Base-by-base conservation (phyloP, 2,797 vertebrate genomes). In the Momotus momota region DNA sequence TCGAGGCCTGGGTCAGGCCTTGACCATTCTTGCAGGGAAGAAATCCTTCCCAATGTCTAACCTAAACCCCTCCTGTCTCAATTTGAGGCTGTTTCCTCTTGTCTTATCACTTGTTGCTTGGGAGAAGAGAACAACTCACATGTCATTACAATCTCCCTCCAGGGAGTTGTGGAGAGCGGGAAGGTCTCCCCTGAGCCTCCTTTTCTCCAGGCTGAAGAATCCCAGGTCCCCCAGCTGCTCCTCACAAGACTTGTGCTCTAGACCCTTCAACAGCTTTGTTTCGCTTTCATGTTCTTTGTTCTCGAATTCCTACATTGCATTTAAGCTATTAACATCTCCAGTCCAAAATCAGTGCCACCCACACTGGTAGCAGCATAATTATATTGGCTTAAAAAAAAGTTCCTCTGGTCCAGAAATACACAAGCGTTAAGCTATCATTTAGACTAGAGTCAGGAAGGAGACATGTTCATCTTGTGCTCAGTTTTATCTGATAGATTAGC, bases 401-500 rank as follows among this genome's bases (percentile, higher is more conserved):
- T 64, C 51, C 78, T 8, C 33, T 73, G 31, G 40, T 66, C 41
- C 73, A 97, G 71, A 75, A 90, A 78, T 6, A 61, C 27, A 18
- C 1, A 31, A 79, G 22, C 40, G 48, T 10, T 60, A 58, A 86
- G 54, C 45, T 46, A 86, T 4, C 33, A 29, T 31, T 74, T 19
- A 64, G 55, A 31, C 20, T 21, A 52, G 65, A 86, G 67, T 64
- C 71, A 29, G 60, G 78, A 82, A 73, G 0, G 2, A 86, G 81
- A 41, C 52, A 5, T 0, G 41, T 27, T 84, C 49, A 43, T 51
- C 80, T 40, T 66, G 70, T 2, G 52, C 90, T 84, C 5, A 16
- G 83, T 82, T 93, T 89, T 90, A 94, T 94, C 94, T 94, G 93
- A 95, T 94, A 21, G 62, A 92, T 96, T 74, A 96, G 71, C 88